phyloP scores from a whole-genome alignment of 2,888 invertebrate genomes.

The Euplexia lucipara region DNA sequence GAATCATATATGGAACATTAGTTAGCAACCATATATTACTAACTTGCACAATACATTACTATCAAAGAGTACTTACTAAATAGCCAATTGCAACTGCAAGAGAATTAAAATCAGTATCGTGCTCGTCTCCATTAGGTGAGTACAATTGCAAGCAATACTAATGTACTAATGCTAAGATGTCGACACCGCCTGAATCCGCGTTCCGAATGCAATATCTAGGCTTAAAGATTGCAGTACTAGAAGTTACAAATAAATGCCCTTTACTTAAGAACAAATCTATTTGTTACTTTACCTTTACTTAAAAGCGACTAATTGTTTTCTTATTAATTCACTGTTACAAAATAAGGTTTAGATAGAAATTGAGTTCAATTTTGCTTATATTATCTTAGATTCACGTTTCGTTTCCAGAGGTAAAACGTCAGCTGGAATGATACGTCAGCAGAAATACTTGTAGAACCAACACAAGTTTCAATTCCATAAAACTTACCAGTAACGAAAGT shows the following conservation, averaged over 20 bases:
- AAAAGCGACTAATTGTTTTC: not conserved
- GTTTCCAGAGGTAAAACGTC: too few relatives aligned
- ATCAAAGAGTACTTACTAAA: slow-evolving; percentile 34
- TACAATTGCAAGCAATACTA: slow-evolving; percentile 47
- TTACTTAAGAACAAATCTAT: slow-evolving; percentile 25
- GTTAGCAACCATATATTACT: slow-evolving; percentile 12
- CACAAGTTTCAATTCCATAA: too few relatives aligned
- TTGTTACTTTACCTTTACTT: slow-evolving; percentile 1
- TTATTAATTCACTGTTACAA: not conserved
- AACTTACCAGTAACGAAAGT: too few relatives aligned
- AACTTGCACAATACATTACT: slow-evolving; percentile 40
- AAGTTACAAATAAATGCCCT: slow-evolving; percentile 41
- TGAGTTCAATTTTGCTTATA: too few relatives aligned
- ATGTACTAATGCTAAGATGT: slow-evolving; percentile 40
- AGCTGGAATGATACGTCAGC: too few relatives aligned
- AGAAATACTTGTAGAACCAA: too few relatives aligned
- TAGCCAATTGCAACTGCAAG: slow-evolving; percentile 37
- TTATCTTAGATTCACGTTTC: too few relatives aligned
- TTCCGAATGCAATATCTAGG: slow-evolving; percentile 47
- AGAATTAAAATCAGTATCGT: slow-evolving; percentile 49
- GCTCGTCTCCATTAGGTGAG: slow-evolving; percentile 42
- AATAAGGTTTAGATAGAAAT: too few relatives aligned
- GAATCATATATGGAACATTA: not conserved
- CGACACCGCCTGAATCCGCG: slow-evolving; percentile 36
- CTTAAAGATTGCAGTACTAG: slow-evolving; percentile 37